Evolutionary conservation across 2,888 invertebrate species (phyloP).

Genomic region (Rutpela maculata): DNA sequence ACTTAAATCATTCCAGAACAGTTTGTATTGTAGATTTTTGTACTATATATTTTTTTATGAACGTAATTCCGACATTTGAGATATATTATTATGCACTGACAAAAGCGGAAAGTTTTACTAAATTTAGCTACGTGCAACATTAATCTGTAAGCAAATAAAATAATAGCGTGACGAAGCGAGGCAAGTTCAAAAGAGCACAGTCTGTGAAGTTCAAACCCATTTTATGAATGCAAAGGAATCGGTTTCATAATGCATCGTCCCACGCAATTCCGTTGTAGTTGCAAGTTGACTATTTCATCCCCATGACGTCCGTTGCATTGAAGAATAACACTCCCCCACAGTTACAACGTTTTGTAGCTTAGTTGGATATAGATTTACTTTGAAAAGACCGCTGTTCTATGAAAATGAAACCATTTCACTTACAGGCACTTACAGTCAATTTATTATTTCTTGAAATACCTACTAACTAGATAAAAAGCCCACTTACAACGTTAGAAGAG

Average conservation of each 20-base stretch:
- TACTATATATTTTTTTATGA: too few species aligned
- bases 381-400: slow-evolving; percentile 27
- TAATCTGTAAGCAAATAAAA: slow-evolving; percentile 36
- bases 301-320: slow-evolving; percentile 53
- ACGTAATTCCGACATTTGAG: neutral
- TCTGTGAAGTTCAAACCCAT: slow-evolving; percentile 40
- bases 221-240: slow-evolving; percentile 49
- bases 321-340: slow-evolving; percentile 48
- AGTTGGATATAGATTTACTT: slow-evolving; percentile 25
- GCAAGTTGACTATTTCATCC: slow-evolving; percentile 49
- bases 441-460: neutral
- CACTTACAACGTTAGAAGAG: neutral
- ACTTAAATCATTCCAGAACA: too few species aligned
- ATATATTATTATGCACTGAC: neutral
- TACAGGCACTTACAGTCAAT: slow-evolving; percentile 7
- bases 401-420: slow-evolving; percentile 26
- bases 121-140: slow-evolving; percentile 11
- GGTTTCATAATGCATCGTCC: slow-evolving; percentile 47
- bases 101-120: neutral
- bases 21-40: too few species aligned
- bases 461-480: neutral
- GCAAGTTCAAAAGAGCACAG: slow-evolving; percentile 43
- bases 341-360: slow-evolving; percentile 37
- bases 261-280: slow-evolving; percentile 47
- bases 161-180: slow-evolving; percentile 46